Evolutionary conservation across 2,888 invertebrate species (phyloP), one percentile per base, ranked within the genome.

Genomic region (Phorcus lineatus): DNA sequence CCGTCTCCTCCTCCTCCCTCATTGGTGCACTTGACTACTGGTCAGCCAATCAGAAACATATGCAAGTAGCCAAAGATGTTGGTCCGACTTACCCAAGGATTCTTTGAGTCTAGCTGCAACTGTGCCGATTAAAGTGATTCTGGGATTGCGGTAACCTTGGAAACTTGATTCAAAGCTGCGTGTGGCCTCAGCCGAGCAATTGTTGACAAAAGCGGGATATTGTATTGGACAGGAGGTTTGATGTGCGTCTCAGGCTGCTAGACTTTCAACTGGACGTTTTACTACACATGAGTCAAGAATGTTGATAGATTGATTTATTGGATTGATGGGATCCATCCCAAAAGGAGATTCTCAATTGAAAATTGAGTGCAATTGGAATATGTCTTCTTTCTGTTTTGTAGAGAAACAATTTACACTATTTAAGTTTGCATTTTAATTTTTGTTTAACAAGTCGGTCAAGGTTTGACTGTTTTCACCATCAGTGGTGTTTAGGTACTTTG

Each of bases 391-490:
- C 19, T 31, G n/a, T 36, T 70, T 70, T 19, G 36, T 19, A 40
- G 36, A 40, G 36, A 70, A 40, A n/a, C 36, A 36, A 70, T 31
- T 70, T 70, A 70, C 36, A 36, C 70, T 70, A 70, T 70, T 70
- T 70, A 70, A 70, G 70, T 70, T 70, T 70, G 36, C 70, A 70
- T 70, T 70, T 70, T 70, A 70, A 36, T 36, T 70, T 70, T 70
- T 70, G 70, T 31, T 70, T 70, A 36, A 36, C 16, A 7, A 19
- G 11, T 19, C 70, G 40, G 70, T 70, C 36, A 17, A 36, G 70
- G 70, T 40, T 70, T 40, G 70, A 70, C 70, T 70, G 62, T 62
- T 62, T 62, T 62, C 28, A 62, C 62, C 62, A 62, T 17, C 13
- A 16, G 62, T 62, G 62, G 62, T 62, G 62, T 47, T 47, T 6